Evolutionary conservation across 2,797 vertebrate species (phyloP), one percentile per base, ranked within the genome.

Genomic region (Eulemur coronatus): DNA sequence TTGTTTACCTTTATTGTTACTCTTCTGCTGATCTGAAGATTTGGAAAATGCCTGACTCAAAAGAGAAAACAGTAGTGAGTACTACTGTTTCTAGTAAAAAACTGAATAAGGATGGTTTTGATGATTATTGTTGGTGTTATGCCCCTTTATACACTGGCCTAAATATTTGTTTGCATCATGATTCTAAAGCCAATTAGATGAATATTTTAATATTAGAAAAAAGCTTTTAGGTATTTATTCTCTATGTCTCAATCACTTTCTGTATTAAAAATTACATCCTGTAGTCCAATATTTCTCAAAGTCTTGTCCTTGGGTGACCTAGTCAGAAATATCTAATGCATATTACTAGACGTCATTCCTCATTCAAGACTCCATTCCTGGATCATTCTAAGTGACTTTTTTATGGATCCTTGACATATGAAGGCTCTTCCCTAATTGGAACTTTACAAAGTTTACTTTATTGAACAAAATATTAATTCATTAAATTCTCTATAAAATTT

Each of bases 141-240:
- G 10, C 7, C 10, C 15, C 26, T 88, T 82, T 1, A 4, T 63
- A 22, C 12, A 52, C 2, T 91, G 26, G 22, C 35, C 26, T 69
- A 76, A 79, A 43, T 81, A 18, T 84, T 50, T 89, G 7, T 61
- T 75, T 90, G 4, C 41, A 46, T 89, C 73, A 46, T 59, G 46
- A 92, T 57, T 85, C 24, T 69, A 85, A 94, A 79, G 33, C 52
- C 55, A 89, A 55, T 85, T 75, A 67, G 24, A 30, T 82, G 33
- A 72, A 30, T 91, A 80, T 72, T 84, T 88, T 69, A 91, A 50
- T 73, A 89, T 61, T 79, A 65, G 79, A 67, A 84, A 57, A 93
- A 86, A 43, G 50, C 20, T 38, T 84, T 50, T 67, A 65, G 73
- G 26, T 52, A 61, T 55, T 30, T 91, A 43, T 85, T 96, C 50